phyloP scores from a whole-genome alignment of 2,888 invertebrate genomes.

The Stenchaetothrips biformis region DNA sequence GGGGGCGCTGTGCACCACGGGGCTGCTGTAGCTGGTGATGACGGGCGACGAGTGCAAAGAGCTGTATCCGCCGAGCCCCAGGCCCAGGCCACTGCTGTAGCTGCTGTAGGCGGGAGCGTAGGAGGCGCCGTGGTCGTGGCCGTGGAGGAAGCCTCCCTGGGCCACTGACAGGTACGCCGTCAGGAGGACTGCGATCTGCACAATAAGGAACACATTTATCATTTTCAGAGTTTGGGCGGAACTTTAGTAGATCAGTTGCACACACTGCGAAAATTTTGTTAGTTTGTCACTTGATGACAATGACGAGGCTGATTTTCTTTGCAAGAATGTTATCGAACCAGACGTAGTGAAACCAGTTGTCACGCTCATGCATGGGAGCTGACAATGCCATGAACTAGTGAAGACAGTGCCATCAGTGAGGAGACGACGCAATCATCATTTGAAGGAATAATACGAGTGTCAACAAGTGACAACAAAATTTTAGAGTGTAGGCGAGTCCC shows the following conservation, averaged over 20 bases:
- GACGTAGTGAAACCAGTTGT: too few relatives aligned
- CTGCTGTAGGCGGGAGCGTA: background rate
- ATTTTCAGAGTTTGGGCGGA: background rate
- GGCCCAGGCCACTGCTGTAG: too few relatives aligned
- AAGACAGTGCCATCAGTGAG: too few relatives aligned
- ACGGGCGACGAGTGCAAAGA: too few relatives aligned
- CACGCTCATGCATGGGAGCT: too few relatives aligned
- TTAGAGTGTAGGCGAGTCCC: background rate
- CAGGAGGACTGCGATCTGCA: background rate
- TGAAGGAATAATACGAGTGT: background rate
- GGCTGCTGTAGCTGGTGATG: too few relatives aligned
- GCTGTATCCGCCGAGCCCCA: too few relatives aligned
- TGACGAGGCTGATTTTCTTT: background rate
- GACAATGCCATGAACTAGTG: too few relatives aligned
- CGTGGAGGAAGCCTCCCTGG: background rate
- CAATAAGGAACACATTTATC: too few relatives aligned
- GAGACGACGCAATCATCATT: too few relatives aligned
- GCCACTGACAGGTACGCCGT: background rate
- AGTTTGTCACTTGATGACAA: background rate
- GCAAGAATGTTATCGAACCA: too few relatives aligned
- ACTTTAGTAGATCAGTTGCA: background rate
- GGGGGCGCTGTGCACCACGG: too few relatives aligned
- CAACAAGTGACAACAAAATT: background rate
- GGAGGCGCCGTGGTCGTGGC: background rate
- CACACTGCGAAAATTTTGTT: background rate